Conservation (phyloP, 1,140 invertebrate genomes). For the Cherax quadricarinatus region DNA sequence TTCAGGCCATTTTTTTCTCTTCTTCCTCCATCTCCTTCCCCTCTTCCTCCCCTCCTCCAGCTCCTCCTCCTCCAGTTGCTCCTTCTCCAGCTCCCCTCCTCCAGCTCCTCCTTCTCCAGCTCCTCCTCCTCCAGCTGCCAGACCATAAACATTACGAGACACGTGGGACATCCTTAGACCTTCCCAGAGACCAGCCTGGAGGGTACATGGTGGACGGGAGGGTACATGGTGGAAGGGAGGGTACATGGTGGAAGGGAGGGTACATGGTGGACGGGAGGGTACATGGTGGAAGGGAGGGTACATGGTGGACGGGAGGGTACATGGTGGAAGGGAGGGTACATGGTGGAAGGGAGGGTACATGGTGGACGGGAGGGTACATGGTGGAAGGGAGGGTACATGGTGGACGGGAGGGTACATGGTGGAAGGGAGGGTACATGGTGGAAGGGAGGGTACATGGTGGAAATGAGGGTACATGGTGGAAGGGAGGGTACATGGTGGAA, state of each 20-base stretch:
- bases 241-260: too few species aligned
- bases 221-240: not conserved
- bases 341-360: too few species aligned
- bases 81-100: not conserved
- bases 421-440: too few species aligned
- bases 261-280: too few species aligned
- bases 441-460: too few species aligned
- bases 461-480: not conserved
- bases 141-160: conserved; percentile 2
- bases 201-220: not conserved
- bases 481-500: not conserved
- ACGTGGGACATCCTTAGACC: not conserved
- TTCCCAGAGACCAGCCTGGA: not conserved
- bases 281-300: too few species aligned
- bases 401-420: not conserved
- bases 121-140: not conserved
- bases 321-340: too few species aligned
- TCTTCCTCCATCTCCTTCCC: not conserved
- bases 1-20: too few species aligned
- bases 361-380: too few species aligned
- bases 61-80: not conserved
- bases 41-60: not conserved
- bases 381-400: too few species aligned
- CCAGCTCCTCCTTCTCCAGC: too few species aligned
- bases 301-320: too few species aligned